Evolutionary conservation across 2,797 vertebrate genomes (phyloP).

Genomic region (Galago senegalensis): DNA sequence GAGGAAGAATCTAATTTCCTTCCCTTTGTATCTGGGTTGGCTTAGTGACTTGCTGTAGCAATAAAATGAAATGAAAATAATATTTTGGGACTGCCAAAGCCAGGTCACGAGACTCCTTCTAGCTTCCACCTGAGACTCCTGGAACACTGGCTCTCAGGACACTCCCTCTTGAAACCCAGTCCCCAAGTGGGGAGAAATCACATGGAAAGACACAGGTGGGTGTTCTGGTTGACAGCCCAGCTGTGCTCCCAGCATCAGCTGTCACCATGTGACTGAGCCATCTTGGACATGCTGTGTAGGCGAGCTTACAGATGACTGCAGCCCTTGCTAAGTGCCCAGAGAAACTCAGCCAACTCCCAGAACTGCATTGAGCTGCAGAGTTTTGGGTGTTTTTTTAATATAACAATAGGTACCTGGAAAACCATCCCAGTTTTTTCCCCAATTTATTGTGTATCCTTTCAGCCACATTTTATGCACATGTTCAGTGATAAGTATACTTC

Average conservation of each 20-base stretch:
- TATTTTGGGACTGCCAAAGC: neutral
- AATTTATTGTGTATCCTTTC: neutral
- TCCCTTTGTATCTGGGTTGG: neutral
- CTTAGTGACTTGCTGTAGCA: slow-evolving; percentile 1
- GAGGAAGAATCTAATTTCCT: slow-evolving; percentile 11
- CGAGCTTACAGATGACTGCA: neutral
- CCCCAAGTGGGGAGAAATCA: neutral
- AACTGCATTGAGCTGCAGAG: neutral
- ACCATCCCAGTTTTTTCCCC: neutral
- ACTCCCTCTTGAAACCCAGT: neutral
- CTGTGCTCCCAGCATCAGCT: neutral
- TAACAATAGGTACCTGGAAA: neutral
- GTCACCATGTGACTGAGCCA: neutral
- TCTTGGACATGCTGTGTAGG: neutral
- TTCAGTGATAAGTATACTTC: neutral
- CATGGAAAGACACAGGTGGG: neutral
- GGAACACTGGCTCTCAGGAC: neutral
- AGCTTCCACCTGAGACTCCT: neutral
- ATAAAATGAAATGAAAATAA: neutral
- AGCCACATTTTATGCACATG: neutral
- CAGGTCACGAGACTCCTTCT: neutral
- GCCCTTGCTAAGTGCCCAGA: neutral
- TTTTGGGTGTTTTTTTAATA: neutral
- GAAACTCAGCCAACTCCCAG: neutral
- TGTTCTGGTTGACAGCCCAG: neutral